phyloP scores from a whole-genome alignment of 2,888 invertebrate species.

The Clanis bilineata region DNA sequence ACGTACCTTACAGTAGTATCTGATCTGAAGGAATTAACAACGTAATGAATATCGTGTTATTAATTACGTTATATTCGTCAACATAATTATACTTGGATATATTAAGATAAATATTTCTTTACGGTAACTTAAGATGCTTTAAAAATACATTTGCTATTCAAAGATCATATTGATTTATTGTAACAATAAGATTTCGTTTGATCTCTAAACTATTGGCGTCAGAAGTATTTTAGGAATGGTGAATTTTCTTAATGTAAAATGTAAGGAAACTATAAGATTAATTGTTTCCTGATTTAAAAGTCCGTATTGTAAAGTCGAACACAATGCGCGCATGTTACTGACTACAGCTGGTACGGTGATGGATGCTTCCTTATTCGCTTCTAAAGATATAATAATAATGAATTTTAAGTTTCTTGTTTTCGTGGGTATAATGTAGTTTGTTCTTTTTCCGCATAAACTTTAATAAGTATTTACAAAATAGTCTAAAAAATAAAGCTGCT shows the following conservation, averaged over 20 bases:
- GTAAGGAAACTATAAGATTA: background rate
- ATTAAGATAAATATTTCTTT: background rate
- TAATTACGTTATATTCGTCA: background rate
- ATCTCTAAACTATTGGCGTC: background rate
- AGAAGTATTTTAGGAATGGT: background rate
- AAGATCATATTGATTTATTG: background rate
- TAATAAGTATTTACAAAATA: no score
- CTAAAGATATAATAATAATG: background rate
- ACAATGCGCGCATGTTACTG: background rate
- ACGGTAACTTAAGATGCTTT: background rate
- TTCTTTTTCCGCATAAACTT: no score
- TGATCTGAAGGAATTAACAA: constrained; percentile 18
- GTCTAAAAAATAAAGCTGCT: no score
- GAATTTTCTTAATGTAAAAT: background rate
- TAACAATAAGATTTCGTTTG: constrained; percentile 8
- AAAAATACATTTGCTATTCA: background rate
- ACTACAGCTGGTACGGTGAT: background rate
- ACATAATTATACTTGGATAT: background rate
- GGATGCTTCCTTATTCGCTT: background rate
- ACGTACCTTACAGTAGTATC: constrained; percentile 9
- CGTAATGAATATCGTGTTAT: constrained; percentile 17
- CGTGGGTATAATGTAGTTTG: no score
- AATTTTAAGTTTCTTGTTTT: background rate
- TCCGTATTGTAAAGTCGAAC: background rate
- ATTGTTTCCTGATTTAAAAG: constrained; percentile 9